Evolutionary conservation across 1,140 invertebrate genomes (phyloP).

Genomic region (Armadillidium nasatum): DNA sequence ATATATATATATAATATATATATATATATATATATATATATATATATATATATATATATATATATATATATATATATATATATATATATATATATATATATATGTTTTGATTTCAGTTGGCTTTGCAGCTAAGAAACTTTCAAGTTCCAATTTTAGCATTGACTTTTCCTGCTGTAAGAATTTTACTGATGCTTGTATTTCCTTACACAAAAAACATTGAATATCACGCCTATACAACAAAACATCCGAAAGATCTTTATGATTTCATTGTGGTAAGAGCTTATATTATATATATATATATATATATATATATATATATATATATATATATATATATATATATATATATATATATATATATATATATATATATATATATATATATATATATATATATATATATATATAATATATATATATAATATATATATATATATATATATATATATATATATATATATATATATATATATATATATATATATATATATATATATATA

Average conservation of each 20-base stretch:
- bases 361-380: not conserved
- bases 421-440: not conserved
- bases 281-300: not conserved
- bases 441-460: not conserved
- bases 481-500: not conserved
- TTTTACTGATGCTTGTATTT: not conserved
- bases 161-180: not conserved
- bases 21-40: too few relatives aligned
- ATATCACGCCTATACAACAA: not conserved
- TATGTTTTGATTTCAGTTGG: too few relatives aligned
- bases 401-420: not conserved
- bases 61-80: too few relatives aligned
- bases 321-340: not conserved
- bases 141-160: not conserved
- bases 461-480: not conserved
- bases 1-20: too few relatives aligned
- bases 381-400: not conserved
- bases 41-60: too few relatives aligned
- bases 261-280: slow-evolving; percentile 4
- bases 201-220: not conserved
- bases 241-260: not conserved
- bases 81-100: too few relatives aligned
- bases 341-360: not conserved
- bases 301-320: too few relatives aligned
- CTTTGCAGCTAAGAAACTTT: not conserved